Base-by-base conservation (phyloP, 2,113 vertebrate genomes). In the Ceyx margarethae region DNA sequence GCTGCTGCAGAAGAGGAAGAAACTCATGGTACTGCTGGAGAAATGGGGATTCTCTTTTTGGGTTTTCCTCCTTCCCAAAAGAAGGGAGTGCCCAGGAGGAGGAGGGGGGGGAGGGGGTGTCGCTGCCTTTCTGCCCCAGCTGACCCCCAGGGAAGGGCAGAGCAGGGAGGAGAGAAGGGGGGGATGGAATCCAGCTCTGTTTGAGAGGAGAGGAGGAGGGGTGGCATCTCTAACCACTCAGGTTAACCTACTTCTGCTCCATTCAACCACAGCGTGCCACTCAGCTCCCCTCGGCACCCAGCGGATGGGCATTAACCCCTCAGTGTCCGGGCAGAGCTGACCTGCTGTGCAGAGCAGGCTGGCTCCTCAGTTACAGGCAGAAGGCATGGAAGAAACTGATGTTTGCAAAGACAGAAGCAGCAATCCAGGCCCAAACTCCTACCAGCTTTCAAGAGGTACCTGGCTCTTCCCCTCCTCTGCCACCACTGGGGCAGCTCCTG, bases 151-250 rank as follows among this genome's bases (percentile, higher is more conserved):
- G 61, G 46, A 82, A 81, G 29, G 48, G 45, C 58, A 79, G 29
- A 81, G 45, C 1, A 0, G 0, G 0, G 31, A 69, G 28, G 22
- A 79, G 5, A 10, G 33, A 68, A 20, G 11, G 9, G 0, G 19
- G 14, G 6, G 25, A 77, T 68, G 8, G 18, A 5, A 61, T 58
- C 14, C 28, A 14, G 3, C 50, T 69, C 51, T 43, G 28, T 42
- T 82, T 23, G 20, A 65, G 78, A 86, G 37, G 60, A 85, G 21
- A 23, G 71, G 75, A 81, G 37, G 62, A 65, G 31, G 28, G 45
- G 19, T 35, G 23, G 40, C 15, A 5, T 87, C 62, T 53, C 66
- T 76, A 46, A 79, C 57, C 0, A 1, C 0, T 0, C 35, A 76
- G 53, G 87, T 58, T 82, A 62, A 65, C 37, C 37, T 73, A 13